Conservation (phyloP, 2,113 vertebrate genomes). For the Lethenteron reissneri region DNA sequence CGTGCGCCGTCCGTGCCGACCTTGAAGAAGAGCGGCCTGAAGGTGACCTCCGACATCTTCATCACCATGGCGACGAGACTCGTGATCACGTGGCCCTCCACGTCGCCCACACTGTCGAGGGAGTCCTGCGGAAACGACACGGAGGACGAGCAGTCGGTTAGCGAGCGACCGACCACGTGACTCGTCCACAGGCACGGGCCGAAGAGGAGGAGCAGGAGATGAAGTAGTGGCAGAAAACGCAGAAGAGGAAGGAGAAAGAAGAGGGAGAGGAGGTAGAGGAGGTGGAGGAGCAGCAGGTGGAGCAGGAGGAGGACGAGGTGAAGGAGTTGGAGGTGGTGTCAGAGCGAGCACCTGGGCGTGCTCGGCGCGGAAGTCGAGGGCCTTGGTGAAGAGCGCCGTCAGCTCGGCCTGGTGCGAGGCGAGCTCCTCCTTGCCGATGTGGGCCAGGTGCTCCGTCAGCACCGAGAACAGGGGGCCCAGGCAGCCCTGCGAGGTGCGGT, state of each 20-base stretch:
- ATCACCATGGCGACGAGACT: constrained; percentile 68
- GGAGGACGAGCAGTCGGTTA: too few species aligned
- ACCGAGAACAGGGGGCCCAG: constrained; percentile 49
- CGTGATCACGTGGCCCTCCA: constrained; percentile 42
- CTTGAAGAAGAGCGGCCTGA: constrained; percentile 90
- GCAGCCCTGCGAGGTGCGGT: constrained; percentile 22
- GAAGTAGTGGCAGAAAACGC: too few species aligned
- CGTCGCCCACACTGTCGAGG: constrained; percentile 34
- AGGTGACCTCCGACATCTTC: constrained; percentile 77
- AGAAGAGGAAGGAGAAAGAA: too few species aligned
- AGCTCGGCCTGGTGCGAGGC: constrained; percentile 55
- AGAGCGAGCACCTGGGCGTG: constrained; percentile 33
- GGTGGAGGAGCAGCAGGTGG: too few species aligned
- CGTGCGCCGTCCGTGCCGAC: constrained; percentile 19
- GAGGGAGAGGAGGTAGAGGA: too few species aligned
- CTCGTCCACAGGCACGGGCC: too few species aligned
- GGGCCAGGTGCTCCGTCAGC: constrained; percentile 48
- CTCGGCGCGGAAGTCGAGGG: constrained; percentile 49
- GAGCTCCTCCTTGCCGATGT: constrained; percentile 55
- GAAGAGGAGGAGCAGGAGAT: too few species aligned
- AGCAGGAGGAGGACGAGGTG: too few species aligned
- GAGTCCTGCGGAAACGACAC: constrained; percentile 30
- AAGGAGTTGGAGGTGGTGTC: too few species aligned
- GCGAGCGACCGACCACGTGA: too few species aligned
- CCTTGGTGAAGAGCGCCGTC: constrained; percentile 53